Base-by-base conservation (phyloP, 2,888 invertebrate species). In the Dastarcus helophoroides region DNA sequence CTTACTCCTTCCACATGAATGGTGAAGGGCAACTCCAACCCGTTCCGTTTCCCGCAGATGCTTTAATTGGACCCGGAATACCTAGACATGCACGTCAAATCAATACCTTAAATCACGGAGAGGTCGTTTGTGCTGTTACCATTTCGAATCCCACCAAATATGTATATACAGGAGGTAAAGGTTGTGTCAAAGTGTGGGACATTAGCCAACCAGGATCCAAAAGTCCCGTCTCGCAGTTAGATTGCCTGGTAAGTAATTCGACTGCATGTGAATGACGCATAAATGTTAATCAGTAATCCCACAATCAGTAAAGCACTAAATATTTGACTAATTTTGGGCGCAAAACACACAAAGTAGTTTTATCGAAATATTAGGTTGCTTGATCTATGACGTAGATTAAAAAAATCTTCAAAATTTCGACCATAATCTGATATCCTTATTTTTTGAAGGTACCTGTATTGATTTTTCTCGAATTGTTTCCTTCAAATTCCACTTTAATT, bases 131-230 rank as follows among this genome's bases (percentile, higher is more conserved):
- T 64, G 94, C 94, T 19, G 95, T 95, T 28, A 93, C 94, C 36
- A 91, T 95, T 51, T 88, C 89, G 39, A 86, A 86, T 62, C 86
- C 89, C 36, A 86, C 88, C 29, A 85, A 85, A 58, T 84, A 86
- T 63, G 88, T 90, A 29, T 94, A 93, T 68, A 94, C 94, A 3
- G 94, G 91, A 26, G 93, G 91, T 47, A 93, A 91, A 65, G 93
- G 94, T 39, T 89, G 93, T 65, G 94, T 95, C 46, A 95, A 95
- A 65, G 90, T 94, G 36, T 93, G 93, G 93, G 91, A 93, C 65
- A 90, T 91, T 61, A 82, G 83, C 62, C 88, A 88, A 57, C 83
- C 86, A 14, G 80, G 78, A 39, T 74, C 72, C 46, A 88, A 88
- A 59, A 82, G 77, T 49, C 88, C 90, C 30, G 83, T 93, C 39